Evolutionary conservation across 2,797 vertebrate genomes (phyloP).

Genomic region (Paratrypauchen microcephalus): DNA sequence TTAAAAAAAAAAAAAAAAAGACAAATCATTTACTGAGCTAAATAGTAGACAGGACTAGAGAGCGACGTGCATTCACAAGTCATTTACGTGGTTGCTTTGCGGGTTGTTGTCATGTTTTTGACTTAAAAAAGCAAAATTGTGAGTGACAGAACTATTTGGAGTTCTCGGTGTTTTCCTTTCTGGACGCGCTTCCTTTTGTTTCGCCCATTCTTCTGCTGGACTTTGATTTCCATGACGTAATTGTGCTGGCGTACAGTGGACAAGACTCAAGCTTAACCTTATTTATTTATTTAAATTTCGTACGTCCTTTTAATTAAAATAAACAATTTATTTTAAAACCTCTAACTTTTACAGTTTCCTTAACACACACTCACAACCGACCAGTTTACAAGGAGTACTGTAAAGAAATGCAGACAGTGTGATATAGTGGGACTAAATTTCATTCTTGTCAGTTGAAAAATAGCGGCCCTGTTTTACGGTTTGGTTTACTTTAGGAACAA

Average conservation of each 20-base stretch:
- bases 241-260: slow-evolving; percentile 63
- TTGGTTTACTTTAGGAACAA: background rate
- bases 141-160: background rate
- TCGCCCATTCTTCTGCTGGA: slow-evolving; percentile 68
- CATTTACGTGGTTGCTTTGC: background rate
- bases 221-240: slow-evolving; percentile 83
- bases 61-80: background rate
- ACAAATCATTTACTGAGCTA: background rate
- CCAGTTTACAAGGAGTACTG: background rate
- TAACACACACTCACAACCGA: background rate
- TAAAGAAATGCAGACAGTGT: background rate
- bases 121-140: background rate
- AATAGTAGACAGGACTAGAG: background rate
- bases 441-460: too few relatives aligned
- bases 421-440: too few relatives aligned
- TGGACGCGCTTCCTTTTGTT: slow-evolving; percentile 68
- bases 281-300: background rate
- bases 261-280: slow-evolving; percentile 30
- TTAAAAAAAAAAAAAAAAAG: background rate
- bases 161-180: background rate
- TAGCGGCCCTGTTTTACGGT: too few relatives aligned
- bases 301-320: background rate
- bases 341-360: background rate
- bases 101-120: background rate
- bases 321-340: background rate